Conservation (phyloP, 1,140 invertebrate genomes). For the Drosophila nannoptera region DNA sequence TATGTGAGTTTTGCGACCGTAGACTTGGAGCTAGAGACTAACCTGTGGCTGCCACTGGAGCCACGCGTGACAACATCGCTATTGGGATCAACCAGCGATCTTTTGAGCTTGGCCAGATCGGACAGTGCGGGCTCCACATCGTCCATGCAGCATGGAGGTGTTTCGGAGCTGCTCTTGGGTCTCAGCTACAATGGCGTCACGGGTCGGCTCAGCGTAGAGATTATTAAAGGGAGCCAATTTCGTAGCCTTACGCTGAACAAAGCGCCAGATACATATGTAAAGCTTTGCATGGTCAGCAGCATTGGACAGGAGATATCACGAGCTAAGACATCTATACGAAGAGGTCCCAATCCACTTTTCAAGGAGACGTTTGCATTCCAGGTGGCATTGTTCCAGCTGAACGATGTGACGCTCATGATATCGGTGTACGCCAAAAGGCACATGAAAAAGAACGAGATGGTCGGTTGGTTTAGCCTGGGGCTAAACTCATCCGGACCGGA, state of each 20-base stretch:
- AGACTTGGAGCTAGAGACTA: constrained; percentile 92
- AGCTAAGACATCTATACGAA: constrained; percentile 92
- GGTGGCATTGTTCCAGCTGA: constrained; percentile 95
- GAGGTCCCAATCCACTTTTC: constrained; percentile 95
- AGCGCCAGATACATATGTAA: constrained; percentile 95
- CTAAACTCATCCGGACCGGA: constrained; percentile 94
- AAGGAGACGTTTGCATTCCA: constrained; percentile 98
- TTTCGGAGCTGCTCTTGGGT: constrained; percentile 93
- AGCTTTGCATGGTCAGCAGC: constrained; percentile 92
- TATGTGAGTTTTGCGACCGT: constrained; percentile 92
- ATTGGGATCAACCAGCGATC: constrained; percentile 81
- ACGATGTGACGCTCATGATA: constrained; percentile 96
- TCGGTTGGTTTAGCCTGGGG: constrained; percentile 96
- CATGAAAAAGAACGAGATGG: constrained; percentile 97
- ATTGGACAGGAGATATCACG: constrained; percentile 94
- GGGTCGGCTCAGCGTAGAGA: constrained; percentile 93
- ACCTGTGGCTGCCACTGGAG: constrained; percentile 92
- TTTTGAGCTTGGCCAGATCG: constrained; percentile 90
- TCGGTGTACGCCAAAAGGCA: constrained; percentile 94
- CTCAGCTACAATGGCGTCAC: constrained; percentile 95
- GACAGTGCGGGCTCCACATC: constrained; percentile 95
- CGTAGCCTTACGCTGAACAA: constrained; percentile 86
- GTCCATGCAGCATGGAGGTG: constrained; percentile 93
- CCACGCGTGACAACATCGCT: constrained; percentile 89
- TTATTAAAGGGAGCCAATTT: constrained; percentile 95